Evolutionary conservation across 2,797 vertebrate genomes (phyloP).

Genomic region (Tapirus indicus): DNA sequence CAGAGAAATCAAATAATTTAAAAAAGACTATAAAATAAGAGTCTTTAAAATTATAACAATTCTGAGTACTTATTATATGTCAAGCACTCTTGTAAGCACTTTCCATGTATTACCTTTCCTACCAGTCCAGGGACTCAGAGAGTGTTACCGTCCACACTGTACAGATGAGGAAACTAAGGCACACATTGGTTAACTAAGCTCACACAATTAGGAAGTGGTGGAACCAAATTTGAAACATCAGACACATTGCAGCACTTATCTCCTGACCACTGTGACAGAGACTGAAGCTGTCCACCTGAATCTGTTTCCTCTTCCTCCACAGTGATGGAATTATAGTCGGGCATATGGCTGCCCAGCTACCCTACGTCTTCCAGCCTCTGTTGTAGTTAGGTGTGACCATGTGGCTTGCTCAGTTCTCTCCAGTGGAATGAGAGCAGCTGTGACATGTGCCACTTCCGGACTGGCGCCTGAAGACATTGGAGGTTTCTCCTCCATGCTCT

Average conservation of each 20-base stretch:
- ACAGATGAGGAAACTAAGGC: not conserved
- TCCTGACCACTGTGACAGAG: not conserved
- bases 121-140: not conserved
- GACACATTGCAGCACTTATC: fast-evolving
- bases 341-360: fast-evolving
- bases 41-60: not conserved
- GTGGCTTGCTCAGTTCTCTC: not conserved
- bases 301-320: not conserved
- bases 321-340: not conserved
- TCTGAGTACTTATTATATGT: not conserved
- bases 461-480: not conserved
- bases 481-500: not conserved
- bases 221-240: not conserved
- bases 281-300: no score
- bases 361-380: no score
- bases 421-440: not conserved
- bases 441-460: not conserved
- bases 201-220: fast-evolving
- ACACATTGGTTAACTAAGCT: fast-evolving
- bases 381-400: not conserved
- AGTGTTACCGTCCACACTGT: no score
- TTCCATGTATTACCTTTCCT: no score
- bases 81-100: not conserved
- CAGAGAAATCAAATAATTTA: not conserved
- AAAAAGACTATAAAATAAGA: not conserved